Percentiles rank a stretch among this genome's conserved stretches.
Evolutionary conservation across 2,888 invertebrate species (phyloP).

Genomic region (Hyposoter didymator): DNA sequence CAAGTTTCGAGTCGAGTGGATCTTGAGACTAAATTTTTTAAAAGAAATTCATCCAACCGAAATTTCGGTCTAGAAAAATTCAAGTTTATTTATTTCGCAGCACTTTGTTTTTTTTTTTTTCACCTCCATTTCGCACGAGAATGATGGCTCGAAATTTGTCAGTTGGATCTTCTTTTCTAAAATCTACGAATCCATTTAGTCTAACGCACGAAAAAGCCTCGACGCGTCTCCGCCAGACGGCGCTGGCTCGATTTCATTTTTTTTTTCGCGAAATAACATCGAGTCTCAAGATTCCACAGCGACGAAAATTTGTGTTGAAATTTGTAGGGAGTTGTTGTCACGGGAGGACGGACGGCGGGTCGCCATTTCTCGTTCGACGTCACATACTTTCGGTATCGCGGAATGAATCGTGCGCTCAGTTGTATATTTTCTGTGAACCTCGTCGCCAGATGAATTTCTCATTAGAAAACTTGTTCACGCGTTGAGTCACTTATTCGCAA

Average conservation of each 20-base stretch:
- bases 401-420: not conserved
- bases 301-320: not conserved
- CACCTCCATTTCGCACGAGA: no score
- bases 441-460: not conserved
- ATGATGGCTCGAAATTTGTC: no score
- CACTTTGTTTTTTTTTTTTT: not conserved
- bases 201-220: not conserved
- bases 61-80: not conserved
- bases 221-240: not conserved
- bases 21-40: slow-evolving; percentile 21
- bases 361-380: slow-evolving; percentile 36
- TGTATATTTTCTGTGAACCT: slow-evolving; percentile 1
- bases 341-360: slow-evolving; percentile 69
- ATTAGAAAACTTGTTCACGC: slow-evolving; percentile 13
- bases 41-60: not conserved
- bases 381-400: not conserved
- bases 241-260: not conserved
- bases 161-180: not conserved
- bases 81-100: not conserved
- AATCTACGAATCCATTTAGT: not conserved
- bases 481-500: slow-evolving; percentile 32
- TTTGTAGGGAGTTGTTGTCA: slow-evolving; percentile 26
- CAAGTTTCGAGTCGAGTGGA: not conserved
- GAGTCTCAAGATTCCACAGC: slow-evolving; percentile 34
- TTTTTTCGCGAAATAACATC: not conserved